Conservation (phyloP, 2,113 vertebrate genomes). For the Aythya baeri region DNA sequence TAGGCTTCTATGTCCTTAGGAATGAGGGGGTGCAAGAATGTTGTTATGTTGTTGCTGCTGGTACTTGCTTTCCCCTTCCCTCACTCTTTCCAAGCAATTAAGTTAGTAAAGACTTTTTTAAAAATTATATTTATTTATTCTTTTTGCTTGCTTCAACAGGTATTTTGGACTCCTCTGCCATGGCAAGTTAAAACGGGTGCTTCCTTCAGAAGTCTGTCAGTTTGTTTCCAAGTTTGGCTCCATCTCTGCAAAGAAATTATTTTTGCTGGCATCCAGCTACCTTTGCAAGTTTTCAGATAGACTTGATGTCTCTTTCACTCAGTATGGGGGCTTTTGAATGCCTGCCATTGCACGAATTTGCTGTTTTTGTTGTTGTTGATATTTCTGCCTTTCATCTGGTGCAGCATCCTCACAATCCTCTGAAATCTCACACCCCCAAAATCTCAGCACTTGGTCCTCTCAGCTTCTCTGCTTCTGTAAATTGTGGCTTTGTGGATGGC, state of each 20-base stretch:
- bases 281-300: constrained; percentile 19
- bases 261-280: constrained; percentile 51
- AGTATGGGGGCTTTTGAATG: not conserved
- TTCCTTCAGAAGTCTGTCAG: not conserved
- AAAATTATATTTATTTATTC: not conserved
- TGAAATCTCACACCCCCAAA: fast-evolving
- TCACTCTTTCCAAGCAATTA: not conserved
- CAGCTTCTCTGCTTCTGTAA: not conserved
- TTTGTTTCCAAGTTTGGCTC: constrained; percentile 15
- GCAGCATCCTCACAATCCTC: not conserved
- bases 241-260: constrained; percentile 34
- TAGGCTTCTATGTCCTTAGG: not conserved
- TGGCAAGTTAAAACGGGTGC: not conserved
- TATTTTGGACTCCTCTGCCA: not conserved
- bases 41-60: not conserved
- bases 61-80: not conserved
- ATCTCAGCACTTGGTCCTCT: not conserved
- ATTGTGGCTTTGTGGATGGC: not conserved
- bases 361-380: not conserved
- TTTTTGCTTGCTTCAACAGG: not conserved
- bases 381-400: constrained; percentile 19
- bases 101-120: not conserved
- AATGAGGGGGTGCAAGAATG: not conserved
- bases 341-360: not conserved
- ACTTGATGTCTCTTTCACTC: constrained; percentile 48